Base-by-base conservation (phyloP, 92 coral and sea anemone genomes). In the Metridium senile region DNA sequence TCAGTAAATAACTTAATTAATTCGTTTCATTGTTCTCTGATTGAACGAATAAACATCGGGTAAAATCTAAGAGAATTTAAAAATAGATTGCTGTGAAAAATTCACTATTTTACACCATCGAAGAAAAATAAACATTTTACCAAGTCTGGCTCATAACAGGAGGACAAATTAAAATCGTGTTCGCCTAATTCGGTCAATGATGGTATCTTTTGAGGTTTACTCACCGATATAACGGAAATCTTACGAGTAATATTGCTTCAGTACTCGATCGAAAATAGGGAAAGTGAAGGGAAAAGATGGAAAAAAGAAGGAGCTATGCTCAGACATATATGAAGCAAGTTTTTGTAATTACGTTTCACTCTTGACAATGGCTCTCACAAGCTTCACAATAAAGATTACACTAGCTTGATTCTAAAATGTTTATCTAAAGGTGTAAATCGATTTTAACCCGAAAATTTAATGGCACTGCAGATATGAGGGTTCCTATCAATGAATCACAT, bases 371-470 rank as follows among this genome's bases (percentile, higher is more conserved):
- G 88, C 77, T 21, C 54, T 70, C 78, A 82, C 93, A 77, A 78
- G 77, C 65, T 35, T 77, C 84, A 91, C 93, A 88, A 88, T 88
- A 83, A 74, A 75, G 69, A 76, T 82, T 78, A 79, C 93, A 81
- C 68, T 63, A 81, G 51, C 88, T 74, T 74, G 69, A 74, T 78
- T 85, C 88, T 76, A 79, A 85, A 91, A 88, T 88, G 89, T 82
- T 91, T 91, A 85, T 91, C 93, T 91, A 65, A 58, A 89, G 92
- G 83, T 85, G 90, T 87, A 82, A 87, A 88, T 88, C 92, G 96
- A 75, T 80, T 85, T 82, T 87, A 82, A 85, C 92, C 88, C 83
- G 68, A 90, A 89, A 75, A 79, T 80, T 85, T 88, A 88, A 91
- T 91, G 89, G 89, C 84, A 70, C 69, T 54, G 90, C 88, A 91